Conservation (phyloP, 2,797 vertebrate species). For the Epinephelus awoara region DNA sequence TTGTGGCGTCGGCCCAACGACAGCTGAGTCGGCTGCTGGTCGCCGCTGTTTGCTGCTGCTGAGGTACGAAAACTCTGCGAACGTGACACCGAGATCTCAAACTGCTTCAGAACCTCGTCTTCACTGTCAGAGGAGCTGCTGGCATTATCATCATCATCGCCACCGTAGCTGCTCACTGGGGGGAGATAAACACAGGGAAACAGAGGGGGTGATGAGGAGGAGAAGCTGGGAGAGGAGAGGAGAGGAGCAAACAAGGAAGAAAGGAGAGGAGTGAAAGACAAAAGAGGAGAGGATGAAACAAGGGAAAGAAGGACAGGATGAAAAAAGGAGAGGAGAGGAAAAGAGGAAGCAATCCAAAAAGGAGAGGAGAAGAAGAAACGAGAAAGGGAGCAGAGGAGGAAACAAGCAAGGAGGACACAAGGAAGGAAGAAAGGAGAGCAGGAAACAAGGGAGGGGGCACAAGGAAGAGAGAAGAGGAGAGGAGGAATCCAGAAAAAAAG, state of each 20-base stretch:
- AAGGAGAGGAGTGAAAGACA: background rate
- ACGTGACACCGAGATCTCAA: conserved; percentile 88
- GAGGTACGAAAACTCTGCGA: conserved; percentile 86
- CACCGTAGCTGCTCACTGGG: conserved; percentile 85
- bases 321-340: too few species aligned
- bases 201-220: conserved; percentile 23
- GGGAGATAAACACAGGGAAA: conserved; percentile 52
- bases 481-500: too few species aligned
- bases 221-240: conserved; percentile 34
- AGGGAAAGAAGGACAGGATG: too few species aligned
- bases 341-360: too few species aligned
- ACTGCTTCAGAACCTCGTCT: conserved; percentile 88
- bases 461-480: background rate
- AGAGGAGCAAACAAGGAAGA: background rate
- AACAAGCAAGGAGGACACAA: background rate
- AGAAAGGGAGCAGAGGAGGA: background rate
- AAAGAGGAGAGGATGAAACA: background rate
- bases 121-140: conserved; percentile 87
- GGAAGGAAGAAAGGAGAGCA: background rate
- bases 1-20: conserved; percentile 74
- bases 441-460: background rate
- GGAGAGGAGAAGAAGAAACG: background rate
- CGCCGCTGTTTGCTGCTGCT: background rate
- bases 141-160: conserved; percentile 71
- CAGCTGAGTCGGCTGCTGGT: conserved; percentile 46